A percentile compares a stretch with the other conserved stretches of the same genome.
phyloP scores from a whole-genome alignment of 1,140 invertebrate genomes.

The Drosophila mayri region DNA sequence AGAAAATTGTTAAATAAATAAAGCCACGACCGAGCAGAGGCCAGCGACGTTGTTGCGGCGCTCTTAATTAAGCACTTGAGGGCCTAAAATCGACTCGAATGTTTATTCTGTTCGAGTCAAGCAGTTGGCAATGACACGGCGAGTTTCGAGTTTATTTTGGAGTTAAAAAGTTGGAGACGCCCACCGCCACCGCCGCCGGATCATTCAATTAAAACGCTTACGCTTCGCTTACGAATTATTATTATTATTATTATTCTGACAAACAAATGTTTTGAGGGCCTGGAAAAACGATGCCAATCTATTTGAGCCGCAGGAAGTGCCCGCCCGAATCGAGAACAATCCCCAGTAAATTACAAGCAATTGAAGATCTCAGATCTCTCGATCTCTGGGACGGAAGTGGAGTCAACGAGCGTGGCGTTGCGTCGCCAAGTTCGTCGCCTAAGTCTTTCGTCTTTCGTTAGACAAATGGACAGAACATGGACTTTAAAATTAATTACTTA shows the following conservation, averaged over 20 bases:
- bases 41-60: conserved; percentile 56
- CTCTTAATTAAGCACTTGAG: conserved; percentile 81
- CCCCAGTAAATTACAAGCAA: conserved; percentile 70
- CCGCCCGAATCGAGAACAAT: conserved; percentile 28
- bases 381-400: conserved; percentile 64
- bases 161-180: conserved; percentile 43
- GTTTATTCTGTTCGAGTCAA: conserved; percentile 70
- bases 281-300: conserved; percentile 74
- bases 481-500: conserved; percentile 84
- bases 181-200: conserved; percentile 69
- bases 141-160: conserved; percentile 29
- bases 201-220: conserved; percentile 82
- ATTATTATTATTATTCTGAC: conserved; percentile 75
- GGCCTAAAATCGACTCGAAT: conserved; percentile 55
- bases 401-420: conserved; percentile 56
- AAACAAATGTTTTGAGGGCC: conserved; percentile 68
- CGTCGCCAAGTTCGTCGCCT: conserved; percentile 60
- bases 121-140: conserved; percentile 67
- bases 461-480: conserved; percentile 75
- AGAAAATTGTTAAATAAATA: conserved; percentile 78
- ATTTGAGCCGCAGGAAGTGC: conserved; percentile 64
- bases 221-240: conserved; percentile 59
- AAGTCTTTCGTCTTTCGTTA: conserved; percentile 68
- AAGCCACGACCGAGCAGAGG: conserved; percentile 37
- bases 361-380: conserved; percentile 38